Evolutionary conservation across 2,888 invertebrate genomes (phyloP), one percentile per base, ranked within the genome.

Genomic region (Punctoribates punctum): DNA sequence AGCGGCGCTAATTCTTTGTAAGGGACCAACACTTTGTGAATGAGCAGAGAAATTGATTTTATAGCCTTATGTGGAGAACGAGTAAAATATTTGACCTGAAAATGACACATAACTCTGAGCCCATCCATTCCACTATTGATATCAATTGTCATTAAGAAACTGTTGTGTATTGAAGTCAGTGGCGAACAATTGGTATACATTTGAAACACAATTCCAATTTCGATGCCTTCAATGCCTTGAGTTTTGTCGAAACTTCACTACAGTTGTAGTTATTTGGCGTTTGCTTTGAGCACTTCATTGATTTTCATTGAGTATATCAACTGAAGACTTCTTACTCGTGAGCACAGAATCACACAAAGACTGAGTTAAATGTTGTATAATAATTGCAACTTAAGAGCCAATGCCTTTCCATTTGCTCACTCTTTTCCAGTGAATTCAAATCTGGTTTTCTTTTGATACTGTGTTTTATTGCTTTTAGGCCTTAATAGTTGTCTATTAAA

Each of bases 281-380:
- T 25, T n/a, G 46, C 27, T 70, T 25, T 70, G 70, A 70, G 42
- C 70, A 70, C 23, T 70, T 70, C 70, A 70, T 70, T 70, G 70
- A 70, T 70, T 70, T 70, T 70, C 70, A 70, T 70, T 46, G 70
- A 70, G 70, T 46, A 20, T 70, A 46, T 65, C 65, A 34, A 65
- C 34, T 29, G 27, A 65, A 29, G 29, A 65, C 5, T 65, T 60
- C 27, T 57, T 57, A 25, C 3, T 20, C 20, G 20, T 57, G 25
- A 23, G 57, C 34, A 70, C 62, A 9, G 9, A 29, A 15, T 23
- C 29, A 29, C 11, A 29, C 62, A 27, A 27, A 46, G 70, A 46
- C 67, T 67, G n/a, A 70, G 70, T 70, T 70, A 70, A 70, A 70
- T 70, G 70, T 70, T 70, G 42, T 70, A 70, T 38, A 70, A 70